Evolutionary conservation across 2,797 vertebrate species (phyloP).

Genomic region (Myotis planiceps): DNA sequence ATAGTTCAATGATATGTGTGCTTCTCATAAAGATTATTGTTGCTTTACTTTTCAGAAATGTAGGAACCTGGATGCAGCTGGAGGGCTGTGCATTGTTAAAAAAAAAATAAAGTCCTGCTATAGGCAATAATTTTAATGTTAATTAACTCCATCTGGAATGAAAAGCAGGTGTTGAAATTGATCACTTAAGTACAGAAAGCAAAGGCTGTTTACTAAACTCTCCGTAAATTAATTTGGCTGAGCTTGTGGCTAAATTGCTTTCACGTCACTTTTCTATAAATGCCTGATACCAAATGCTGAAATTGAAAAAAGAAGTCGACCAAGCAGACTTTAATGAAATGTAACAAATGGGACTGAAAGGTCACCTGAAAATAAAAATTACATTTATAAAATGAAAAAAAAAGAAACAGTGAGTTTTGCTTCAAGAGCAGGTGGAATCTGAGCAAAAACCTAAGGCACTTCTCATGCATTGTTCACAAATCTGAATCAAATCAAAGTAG

Average conservation of each 20-base stretch:
- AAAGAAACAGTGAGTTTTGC: conserved; percentile 30
- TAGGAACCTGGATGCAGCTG: conserved; percentile 63
- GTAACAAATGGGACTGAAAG: conserved; percentile 66
- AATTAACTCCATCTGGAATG: conserved; percentile 81
- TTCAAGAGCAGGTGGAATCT: conserved; percentile 1
- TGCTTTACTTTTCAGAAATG: conserved; percentile 62
- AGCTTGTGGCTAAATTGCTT: conserved; percentile 74
- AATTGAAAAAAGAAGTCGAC: conserved; percentile 69
- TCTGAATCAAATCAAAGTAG: background rate
- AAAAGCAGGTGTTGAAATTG: conserved; percentile 81
- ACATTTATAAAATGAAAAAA: conserved; percentile 46
- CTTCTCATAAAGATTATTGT: background rate
- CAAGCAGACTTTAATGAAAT: conserved; percentile 74
- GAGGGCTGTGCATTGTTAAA: conserved; percentile 62
- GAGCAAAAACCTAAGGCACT: background rate
- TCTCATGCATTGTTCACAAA: background rate
- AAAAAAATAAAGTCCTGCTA: conserved; percentile 47
- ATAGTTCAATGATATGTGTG: conserved; percentile 2
- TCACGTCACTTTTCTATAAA: conserved; percentile 71
- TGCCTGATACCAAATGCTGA: conserved; percentile 65
- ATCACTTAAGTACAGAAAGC: conserved; percentile 79
- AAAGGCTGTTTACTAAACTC: conserved; percentile 79
- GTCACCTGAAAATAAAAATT: conserved; percentile 72
- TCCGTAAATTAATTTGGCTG: conserved; percentile 78
- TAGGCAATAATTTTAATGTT: conserved; percentile 79